Conservation (phyloP, 2,113 vertebrate genomes). For the Sceloporus tristichus region DNA sequence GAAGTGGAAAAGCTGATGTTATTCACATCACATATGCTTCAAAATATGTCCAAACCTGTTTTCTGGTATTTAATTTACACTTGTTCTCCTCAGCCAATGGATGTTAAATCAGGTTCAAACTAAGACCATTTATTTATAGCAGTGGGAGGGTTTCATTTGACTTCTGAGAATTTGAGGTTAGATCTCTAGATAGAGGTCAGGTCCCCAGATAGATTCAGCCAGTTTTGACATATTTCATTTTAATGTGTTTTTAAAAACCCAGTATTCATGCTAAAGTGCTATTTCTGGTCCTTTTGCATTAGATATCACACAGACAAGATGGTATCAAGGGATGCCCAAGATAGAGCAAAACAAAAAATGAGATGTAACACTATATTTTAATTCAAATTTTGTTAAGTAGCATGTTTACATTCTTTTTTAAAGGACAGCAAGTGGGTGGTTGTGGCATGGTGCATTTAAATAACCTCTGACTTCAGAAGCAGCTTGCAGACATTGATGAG, state of each 20-base stretch:
- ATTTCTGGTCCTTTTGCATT: not conserved
- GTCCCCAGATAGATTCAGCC: not conserved
- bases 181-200: not conserved
- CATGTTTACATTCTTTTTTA: not conserved
- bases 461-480: not conserved
- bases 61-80: constrained; percentile 16
- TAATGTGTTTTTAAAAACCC: not conserved
- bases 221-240: not conserved
- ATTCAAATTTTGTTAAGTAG: not conserved
- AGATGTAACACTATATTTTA: not conserved
- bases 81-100: not conserved
- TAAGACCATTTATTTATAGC: constrained; percentile 2
- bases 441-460: not conserved
- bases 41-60: not conserved
- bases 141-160: not conserved
- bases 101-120: not conserved
- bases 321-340: not conserved
- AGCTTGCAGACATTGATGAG: not conserved
- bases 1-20: not conserved
- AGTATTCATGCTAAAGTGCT: not conserved
- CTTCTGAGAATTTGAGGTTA: not conserved
- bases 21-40: not conserved
- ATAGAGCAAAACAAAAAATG: not conserved
- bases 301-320: not conserved
- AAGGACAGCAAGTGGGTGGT: not conserved